Conservation (phyloP, 1,140 invertebrate species). For the Leptinotarsa defecta region DNA sequence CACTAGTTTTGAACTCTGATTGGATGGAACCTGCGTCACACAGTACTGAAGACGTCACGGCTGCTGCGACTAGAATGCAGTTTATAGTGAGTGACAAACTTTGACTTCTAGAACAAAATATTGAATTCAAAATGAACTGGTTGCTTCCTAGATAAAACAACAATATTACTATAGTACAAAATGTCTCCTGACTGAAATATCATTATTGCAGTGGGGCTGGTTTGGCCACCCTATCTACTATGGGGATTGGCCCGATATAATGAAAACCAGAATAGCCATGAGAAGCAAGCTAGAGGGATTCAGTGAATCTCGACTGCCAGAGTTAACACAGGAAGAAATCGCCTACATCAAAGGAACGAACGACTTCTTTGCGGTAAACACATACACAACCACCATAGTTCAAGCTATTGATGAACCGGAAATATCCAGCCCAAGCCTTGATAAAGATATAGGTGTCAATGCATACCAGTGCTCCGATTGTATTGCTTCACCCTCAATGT, state of each 20-base stretch:
- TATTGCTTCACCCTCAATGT: neutral
- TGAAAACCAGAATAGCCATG: constrained; percentile 60
- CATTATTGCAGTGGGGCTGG: constrained; percentile 63
- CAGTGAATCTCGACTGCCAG: constrained; percentile 62
- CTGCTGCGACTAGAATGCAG: constrained; percentile 57
- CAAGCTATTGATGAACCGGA: constrained; percentile 14
- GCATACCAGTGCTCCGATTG: constrained; percentile 15
- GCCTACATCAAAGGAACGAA: constrained; percentile 55
- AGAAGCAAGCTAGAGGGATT: constrained; percentile 59
- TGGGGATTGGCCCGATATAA: constrained; percentile 65
- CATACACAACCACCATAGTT: constrained; percentile 50
- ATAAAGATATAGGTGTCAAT: neutral
- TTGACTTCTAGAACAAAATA: neutral
- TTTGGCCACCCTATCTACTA: constrained; percentile 64
- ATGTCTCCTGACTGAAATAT: neutral
- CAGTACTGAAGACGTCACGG: constrained; percentile 55
- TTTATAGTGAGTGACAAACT: constrained; percentile 31
- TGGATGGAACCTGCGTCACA: constrained; percentile 58
- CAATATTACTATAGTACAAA: neutral
- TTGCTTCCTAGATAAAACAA: too few species aligned
- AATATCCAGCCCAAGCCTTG: constrained; percentile 6
- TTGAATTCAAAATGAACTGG: neutral
- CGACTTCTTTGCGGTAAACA: constrained; percentile 59
- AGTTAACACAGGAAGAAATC: constrained; percentile 61
- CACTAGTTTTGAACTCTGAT: constrained; percentile 58